phyloP scores from a whole-genome alignment of 2,797 vertebrate genomes.

The Chaetophractus vellerosus region DNA sequence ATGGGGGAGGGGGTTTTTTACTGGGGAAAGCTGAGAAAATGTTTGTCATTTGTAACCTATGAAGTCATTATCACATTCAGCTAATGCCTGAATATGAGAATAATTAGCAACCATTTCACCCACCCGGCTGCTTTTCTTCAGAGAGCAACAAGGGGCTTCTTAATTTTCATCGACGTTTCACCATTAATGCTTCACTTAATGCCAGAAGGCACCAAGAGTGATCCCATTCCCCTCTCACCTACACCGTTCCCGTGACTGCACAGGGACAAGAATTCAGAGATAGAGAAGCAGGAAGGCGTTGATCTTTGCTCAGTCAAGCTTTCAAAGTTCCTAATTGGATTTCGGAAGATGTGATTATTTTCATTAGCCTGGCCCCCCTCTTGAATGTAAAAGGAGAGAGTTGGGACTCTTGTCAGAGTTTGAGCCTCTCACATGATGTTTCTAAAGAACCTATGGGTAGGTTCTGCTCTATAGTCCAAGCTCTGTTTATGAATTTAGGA shows the following conservation, averaged over 20 bases:
- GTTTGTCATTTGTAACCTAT: constrained; percentile 78
- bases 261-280: not conserved
- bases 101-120: constrained; percentile 84
- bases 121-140: constrained; percentile 75
- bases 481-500: not conserved
- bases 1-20: not conserved
- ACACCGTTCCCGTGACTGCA: constrained; percentile 1
- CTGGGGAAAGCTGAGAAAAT: constrained; percentile 79
- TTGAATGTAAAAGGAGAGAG: constrained; percentile 7
- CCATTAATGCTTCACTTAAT: constrained; percentile 6
- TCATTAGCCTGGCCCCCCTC: constrained; percentile 48
- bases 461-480: not conserved
- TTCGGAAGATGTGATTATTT: constrained; percentile 58
- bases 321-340: constrained; percentile 66
- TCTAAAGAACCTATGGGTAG: not conserved
- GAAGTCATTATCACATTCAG: constrained; percentile 81
- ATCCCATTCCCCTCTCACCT: constrained; percentile 52
- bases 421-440: not conserved
- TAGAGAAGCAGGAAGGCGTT: not conserved
- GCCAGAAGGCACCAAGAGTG: constrained; percentile 65
- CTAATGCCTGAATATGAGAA: constrained; percentile 77
- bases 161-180: constrained; percentile 68
- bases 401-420: not conserved
- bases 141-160: constrained; percentile 66
- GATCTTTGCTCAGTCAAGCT: constrained; percentile 67